A percentile compares a stretch with the other conserved stretches of the same genome.
Evolutionary conservation across 2,888 invertebrate species (phyloP).

Genomic region (Pandemis heparana): DNA sequence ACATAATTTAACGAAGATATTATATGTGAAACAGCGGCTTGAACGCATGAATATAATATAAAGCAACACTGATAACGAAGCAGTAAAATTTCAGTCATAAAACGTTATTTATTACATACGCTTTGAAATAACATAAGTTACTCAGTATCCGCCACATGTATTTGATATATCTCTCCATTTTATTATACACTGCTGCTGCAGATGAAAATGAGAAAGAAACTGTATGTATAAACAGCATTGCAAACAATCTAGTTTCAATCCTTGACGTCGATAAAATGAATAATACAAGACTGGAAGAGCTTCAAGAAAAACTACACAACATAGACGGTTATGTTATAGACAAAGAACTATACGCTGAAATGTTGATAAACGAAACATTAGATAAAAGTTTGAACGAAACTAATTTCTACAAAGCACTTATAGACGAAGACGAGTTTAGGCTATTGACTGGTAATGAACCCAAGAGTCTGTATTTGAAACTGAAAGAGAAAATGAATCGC

Average conservation of each 20-base stretch:
- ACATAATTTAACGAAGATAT: constrained; percentile 1
- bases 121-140: constrained; percentile 25
- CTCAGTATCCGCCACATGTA: constrained; percentile 26
- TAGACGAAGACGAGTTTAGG: constrained; percentile 64
- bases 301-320: constrained; percentile 63
- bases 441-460: constrained; percentile 56
- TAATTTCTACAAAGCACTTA: constrained; percentile 66
- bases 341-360: constrained; percentile 55
- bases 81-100: constrained; percentile 48
- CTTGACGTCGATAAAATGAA: constrained; percentile 46
- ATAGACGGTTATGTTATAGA: constrained; percentile 65
- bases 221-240: constrained; percentile 50
- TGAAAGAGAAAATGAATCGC: constrained; percentile 75
- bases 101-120: constrained; percentile 44
- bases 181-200: constrained; percentile 21
- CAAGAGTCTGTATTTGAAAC: constrained; percentile 67
- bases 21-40: constrained; percentile 9
- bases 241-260: constrained; percentile 51
- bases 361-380: constrained; percentile 60
- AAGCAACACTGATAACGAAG: constrained; percentile 20
- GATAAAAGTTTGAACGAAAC: constrained; percentile 64
- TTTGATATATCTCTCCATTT: constrained; percentile 38
- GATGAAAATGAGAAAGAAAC: constrained; percentile 37
- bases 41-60: constrained; percentile 38
- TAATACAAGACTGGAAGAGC: constrained; percentile 58